Percentiles rank a stretch among this genome's conserved stretches.
Evolutionary conservation across 2,888 invertebrate species (phyloP).

Genomic region (Tenthredo livida): DNA sequence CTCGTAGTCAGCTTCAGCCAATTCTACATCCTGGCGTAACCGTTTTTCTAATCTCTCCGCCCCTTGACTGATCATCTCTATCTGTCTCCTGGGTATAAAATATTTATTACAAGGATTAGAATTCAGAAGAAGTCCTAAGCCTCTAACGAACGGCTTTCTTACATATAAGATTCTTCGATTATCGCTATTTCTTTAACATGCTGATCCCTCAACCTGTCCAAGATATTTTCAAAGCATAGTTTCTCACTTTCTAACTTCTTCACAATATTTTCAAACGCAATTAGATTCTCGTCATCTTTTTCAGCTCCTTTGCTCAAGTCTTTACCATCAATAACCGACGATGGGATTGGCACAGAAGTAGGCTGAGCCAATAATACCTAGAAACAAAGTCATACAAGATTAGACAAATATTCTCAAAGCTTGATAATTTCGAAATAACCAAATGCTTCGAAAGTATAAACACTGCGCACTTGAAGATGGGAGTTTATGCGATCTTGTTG

Average conservation of each 20-base stretch:
- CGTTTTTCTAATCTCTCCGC: conserved; percentile 69
- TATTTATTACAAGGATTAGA: conserved; percentile 7
- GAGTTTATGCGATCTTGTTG: conserved; percentile 72
- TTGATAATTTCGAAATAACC: not conserved
- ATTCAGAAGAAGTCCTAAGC: conserved; percentile 3
- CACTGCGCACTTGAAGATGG: conserved; percentile 69
- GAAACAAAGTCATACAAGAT: conserved; percentile 49
- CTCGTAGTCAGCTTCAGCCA: conserved; percentile 68
- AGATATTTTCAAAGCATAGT: conserved; percentile 67
- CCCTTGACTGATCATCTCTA: conserved; percentile 66
- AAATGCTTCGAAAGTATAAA: not conserved
- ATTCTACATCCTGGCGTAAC: conserved; percentile 67
- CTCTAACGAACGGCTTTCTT: conserved; percentile 38
- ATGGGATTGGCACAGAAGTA: conserved; percentile 60
- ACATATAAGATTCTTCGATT: conserved; percentile 73
- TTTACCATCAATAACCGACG: not conserved
- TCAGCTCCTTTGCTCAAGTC: conserved; percentile 51
- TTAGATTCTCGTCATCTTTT: conserved; percentile 56
- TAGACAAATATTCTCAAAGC: conserved; percentile 46
- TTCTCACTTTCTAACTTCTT: conserved; percentile 71
- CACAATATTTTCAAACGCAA: conserved; percentile 63
- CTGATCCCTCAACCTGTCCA: conserved; percentile 69
- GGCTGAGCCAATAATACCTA: conserved; percentile 71
- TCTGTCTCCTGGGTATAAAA: conserved; percentile 67
- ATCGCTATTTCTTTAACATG: conserved; percentile 72